Base-by-base conservation (phyloP, 2,888 invertebrate species). In the Drosophila nigricruria region DNA sequence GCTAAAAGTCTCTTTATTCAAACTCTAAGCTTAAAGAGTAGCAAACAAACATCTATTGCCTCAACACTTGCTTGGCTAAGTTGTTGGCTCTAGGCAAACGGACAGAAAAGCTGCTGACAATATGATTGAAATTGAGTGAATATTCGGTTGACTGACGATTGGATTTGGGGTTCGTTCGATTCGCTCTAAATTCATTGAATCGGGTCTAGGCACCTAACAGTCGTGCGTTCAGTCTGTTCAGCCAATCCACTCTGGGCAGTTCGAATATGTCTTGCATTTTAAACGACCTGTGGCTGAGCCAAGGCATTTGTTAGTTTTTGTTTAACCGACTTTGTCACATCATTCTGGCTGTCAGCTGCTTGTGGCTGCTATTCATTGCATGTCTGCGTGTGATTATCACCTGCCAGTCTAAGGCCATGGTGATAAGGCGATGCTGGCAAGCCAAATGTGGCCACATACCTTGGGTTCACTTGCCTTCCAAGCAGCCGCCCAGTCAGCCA, bases 321-420 rank as follows among this genome's bases (percentile, higher is more conserved):
- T 49, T 59, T 43, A 20, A 27, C 38, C 38, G 23, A 40, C 10
- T 52, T 66, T 38, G 49, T 45, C 47, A 36, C 63, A 58, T 56
- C 58, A 47, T 52, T 53, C 27, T 32, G 42, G 6, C 50, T 43
- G 47, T 58, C 62, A 45, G 60, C 40, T 47, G 40, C 27, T 53
- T 10, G 40, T 18, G 61, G 40, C 34, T 43, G 67, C 68, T 43
- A 82, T 75, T 77, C 53, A 64, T 65, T 68, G 72, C 50, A 63
- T 47, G 65, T 57, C 62, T 61, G 80, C 67, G 65, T 59, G 57
- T 80, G 83, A 88, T 84, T 86, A 88, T 84, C 84, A 88, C 88
- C 86, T 84, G 88, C 72, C 71, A 79, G 69, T 56, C 54, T 65
- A 61, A 79, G 70, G 61, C 53, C 40, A 47, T 9, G 42, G 20